Base-by-base conservation (phyloP, 2,888 invertebrate species). In the Parasteatoda lunata region DNA sequence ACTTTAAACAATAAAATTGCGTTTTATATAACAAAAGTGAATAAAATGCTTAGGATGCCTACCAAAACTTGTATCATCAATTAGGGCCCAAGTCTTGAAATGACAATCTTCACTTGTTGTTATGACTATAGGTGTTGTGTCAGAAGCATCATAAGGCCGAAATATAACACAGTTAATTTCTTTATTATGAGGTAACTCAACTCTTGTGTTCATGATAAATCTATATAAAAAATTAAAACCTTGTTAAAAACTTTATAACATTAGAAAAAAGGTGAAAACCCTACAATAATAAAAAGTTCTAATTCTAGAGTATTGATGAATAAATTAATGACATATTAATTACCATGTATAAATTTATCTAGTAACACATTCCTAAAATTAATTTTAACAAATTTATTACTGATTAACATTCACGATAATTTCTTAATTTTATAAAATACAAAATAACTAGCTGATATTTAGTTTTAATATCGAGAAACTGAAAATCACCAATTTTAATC, bases 41-140 rank as follows among this genome's bases (percentile, higher is more conserved):
- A 45, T 45, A 7, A 70, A 71, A 71, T 71, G 9, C 51, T 51
- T 71, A 11, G 0, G 13, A 15, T 76, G 71, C 48, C 79, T 77
- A 89, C 88, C 49, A 73, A 66, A 75, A 54, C 13, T 48, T 15
- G 15, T 11, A 75, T 76, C 70, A 45, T 75, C 71, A 49, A 54
- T 92, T 1, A 95, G 91, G 64, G 93, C 92, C 96, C 96, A 96
- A 8, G 95, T 92, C 92, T 95, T 95, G 90, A 96, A 95, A 89
- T 94, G 93, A 76, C 93, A 93, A 91, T 96, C 96, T 70, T 92
- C 91, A 13, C 95, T 95, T 54, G 94, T 93, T 0, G 95, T 95
- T 7, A 95, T 94, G 77, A 94, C 94, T 88, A 93, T 91, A 7
- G 90, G 90, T 59, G 93, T 59, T 5, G 93, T 92, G 3, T 92